These are phyloP conservation scores for Poecilus cupreus DNA, from an alignment of 2,888 invertebrate species.

Conservation along the genomic window DNA sequence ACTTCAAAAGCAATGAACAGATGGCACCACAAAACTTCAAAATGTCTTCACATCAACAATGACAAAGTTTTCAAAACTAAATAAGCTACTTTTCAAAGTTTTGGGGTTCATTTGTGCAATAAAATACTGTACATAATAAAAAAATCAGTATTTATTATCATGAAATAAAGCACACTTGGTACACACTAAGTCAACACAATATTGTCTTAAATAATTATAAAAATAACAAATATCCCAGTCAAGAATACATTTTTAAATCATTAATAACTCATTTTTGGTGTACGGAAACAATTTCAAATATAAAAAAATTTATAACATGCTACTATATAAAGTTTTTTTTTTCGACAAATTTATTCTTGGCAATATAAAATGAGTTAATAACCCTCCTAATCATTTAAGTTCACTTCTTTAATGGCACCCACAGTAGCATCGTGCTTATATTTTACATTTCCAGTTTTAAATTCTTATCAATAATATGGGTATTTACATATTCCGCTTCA, in stretches of 20 bases:
- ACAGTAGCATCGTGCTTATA: conserved; percentile 37
- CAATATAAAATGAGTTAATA: conserved; percentile 55
- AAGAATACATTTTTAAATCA: conserved; percentile 54
- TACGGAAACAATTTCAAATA: conserved; percentile 20
- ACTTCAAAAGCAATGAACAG: neutral
- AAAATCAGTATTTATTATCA: conserved; percentile 73
- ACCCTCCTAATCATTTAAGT: conserved; percentile 46
- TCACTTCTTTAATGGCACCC: conserved; percentile 57
- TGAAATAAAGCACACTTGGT: conserved; percentile 74
- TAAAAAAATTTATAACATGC: conserved; percentile 13
- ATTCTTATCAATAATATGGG: conserved; percentile 41
- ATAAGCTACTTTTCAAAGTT: neutral
- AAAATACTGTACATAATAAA: conserved; percentile 64
- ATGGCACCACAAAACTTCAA: neutral
- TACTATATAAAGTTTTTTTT: conserved; percentile 5
- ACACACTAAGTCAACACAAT: conserved; percentile 71
- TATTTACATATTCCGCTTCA: conserved; percentile 40
- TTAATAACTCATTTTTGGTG: conserved; percentile 42
- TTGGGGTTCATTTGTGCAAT: neutral
- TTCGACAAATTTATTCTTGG: conserved; percentile 44
- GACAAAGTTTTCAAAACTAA: no score
- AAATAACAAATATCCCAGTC: conserved; percentile 57
- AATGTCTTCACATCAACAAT: no score
- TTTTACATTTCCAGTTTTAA: conserved; percentile 52
- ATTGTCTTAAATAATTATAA: conserved; percentile 64